phyloP scores from a whole-genome alignment of 2,888 invertebrate species.

The Eupithecia subfuscata region DNA sequence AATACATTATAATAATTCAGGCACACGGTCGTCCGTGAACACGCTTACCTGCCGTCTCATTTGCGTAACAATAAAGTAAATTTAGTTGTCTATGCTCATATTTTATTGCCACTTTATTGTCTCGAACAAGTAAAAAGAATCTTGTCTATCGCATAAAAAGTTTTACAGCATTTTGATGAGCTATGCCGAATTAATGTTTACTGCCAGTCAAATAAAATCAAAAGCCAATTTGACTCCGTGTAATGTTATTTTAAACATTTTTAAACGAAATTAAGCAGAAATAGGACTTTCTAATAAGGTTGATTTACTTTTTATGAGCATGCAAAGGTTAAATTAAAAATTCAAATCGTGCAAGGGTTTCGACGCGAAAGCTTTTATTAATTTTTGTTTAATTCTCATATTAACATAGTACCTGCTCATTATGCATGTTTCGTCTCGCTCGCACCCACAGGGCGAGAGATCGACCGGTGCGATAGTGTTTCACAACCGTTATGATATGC shows the following conservation, averaged over 20 bases:
- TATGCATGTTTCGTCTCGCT: slow-evolving; percentile 37
- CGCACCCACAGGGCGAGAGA: slow-evolving; percentile 36
- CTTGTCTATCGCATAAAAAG: slow-evolving; percentile 41
- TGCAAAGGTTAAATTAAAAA: slow-evolving; percentile 42
- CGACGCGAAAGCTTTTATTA: slow-evolving; percentile 32
- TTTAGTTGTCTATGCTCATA: slow-evolving; percentile 48
- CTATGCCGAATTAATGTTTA: slow-evolving; percentile 29
- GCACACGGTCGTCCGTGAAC: slow-evolving; percentile 58
- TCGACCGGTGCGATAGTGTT: slow-evolving; percentile 39
- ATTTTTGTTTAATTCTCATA: slow-evolving; percentile 42
- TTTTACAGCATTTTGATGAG: slow-evolving; percentile 40
- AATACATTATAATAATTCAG: slow-evolving; percentile 55
- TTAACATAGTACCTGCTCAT: slow-evolving; percentile 38
- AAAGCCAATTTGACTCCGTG: slow-evolving; percentile 30
- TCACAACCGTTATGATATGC: slow-evolving; percentile 44
- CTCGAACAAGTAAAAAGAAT: slow-evolving; percentile 37
- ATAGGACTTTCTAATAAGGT: slow-evolving; percentile 26
- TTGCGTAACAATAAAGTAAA: slow-evolving; percentile 54
- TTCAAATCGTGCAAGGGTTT: slow-evolving; percentile 41
- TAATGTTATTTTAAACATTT: slow-evolving; percentile 26
- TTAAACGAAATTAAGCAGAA: slow-evolving; percentile 29
- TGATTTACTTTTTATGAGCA: slow-evolving; percentile 42
- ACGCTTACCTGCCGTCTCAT: slow-evolving; percentile 54
- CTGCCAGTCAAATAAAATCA: slow-evolving; percentile 25
- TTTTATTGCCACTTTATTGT: slow-evolving; percentile 56